Evolutionary conservation across 2,888 invertebrate genomes (phyloP).

Genomic region (Hemicrepidius hirtus): DNA sequence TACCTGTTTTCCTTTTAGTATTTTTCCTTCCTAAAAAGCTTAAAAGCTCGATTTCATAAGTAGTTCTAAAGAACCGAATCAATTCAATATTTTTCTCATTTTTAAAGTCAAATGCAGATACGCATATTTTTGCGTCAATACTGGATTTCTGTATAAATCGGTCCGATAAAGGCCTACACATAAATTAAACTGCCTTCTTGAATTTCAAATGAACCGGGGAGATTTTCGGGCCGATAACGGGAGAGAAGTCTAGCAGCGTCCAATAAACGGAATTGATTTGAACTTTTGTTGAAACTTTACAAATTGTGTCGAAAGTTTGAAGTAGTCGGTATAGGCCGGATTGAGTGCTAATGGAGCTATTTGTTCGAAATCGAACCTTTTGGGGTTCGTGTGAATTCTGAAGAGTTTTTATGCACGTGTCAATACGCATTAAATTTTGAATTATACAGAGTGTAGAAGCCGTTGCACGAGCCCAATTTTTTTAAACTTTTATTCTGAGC

Average conservation of each 20-base stretch:
- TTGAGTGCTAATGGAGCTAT: slow-evolving; percentile 64
- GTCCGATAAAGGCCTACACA: slow-evolving; percentile 56
- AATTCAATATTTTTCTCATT: slow-evolving; percentile 44
- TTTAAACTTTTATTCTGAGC: not conserved
- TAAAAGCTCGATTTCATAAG: slow-evolving; percentile 25
- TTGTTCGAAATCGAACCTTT: slow-evolving; percentile 56
- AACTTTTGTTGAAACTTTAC: slow-evolving; percentile 62
- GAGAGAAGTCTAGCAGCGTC: slow-evolving; percentile 58
- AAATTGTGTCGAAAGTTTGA: slow-evolving; percentile 63
- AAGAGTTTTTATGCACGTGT: slow-evolving; percentile 38
- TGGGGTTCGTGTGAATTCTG: slow-evolving; percentile 43
- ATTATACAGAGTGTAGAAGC: not conserved
- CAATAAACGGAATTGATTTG: slow-evolving; percentile 65
- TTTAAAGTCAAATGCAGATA: slow-evolving; percentile 50
- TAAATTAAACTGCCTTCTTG: slow-evolving; percentile 62
- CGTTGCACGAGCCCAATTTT: not conserved
- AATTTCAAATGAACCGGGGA: slow-evolving; percentile 62
- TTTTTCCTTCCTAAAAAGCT: slow-evolving; percentile 16
- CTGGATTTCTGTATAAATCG: slow-evolving; percentile 50
- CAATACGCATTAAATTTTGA: slow-evolving; percentile 28
- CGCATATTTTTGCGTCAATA: slow-evolving; percentile 52
- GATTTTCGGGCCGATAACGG: slow-evolving; percentile 59
- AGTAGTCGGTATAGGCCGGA: slow-evolving; percentile 60
- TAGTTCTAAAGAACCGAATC: slow-evolving; percentile 26
- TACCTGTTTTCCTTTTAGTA: not conserved